phyloP scores from a whole-genome alignment of 2,797 vertebrate genomes.

The Falco naumanni region DNA sequence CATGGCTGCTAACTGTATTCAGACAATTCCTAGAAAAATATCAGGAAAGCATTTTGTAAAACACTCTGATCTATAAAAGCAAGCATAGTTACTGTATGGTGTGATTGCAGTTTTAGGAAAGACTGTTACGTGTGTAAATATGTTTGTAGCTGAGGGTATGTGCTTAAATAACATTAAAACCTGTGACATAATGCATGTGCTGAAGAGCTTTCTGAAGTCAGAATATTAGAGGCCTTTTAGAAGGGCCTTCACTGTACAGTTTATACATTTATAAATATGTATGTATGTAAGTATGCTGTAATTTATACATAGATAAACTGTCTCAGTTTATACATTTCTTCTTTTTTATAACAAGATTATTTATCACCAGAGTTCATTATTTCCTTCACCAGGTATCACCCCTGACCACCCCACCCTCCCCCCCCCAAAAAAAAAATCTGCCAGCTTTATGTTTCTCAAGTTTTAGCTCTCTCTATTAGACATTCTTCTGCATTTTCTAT shows the following conservation, averaged over 20 bases:
- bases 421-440: not conserved
- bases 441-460: not conserved
- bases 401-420: no score
- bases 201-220: not conserved
- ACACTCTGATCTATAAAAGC: not conserved
- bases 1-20: not conserved
- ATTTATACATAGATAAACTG: no score
- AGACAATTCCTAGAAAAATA: not conserved
- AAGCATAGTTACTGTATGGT: not conserved
- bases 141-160: not conserved
- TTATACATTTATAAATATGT: no score
- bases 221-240: not conserved
- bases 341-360: not conserved
- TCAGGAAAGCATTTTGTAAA: not conserved
- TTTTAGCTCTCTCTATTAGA: not conserved
- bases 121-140: not conserved
- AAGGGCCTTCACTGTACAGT: not conserved
- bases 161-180: not conserved
- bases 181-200: not conserved
- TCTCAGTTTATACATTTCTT: not conserved
- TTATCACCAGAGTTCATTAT: not conserved
- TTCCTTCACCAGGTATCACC: not conserved
- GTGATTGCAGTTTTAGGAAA: not conserved
- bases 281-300: no score
- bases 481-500: not conserved